Percentiles rank a stretch among this genome's conserved stretches.
These are phyloP conservation scores for Acronicta psi DNA, from an alignment of 2,888 invertebrate genomes.

Conservation along the genomic window DNA sequence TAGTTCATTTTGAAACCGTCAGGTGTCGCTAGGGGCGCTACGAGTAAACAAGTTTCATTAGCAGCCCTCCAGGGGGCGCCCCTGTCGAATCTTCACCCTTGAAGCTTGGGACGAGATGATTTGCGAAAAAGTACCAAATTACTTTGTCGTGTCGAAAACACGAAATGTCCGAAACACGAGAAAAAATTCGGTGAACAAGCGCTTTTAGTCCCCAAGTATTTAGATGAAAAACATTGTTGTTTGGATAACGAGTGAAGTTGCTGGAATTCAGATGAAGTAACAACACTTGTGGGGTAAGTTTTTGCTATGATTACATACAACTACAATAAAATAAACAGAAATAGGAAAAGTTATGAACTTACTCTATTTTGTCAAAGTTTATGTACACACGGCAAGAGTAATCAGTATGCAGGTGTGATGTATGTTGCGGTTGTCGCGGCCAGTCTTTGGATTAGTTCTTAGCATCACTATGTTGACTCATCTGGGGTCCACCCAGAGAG, in stretches of 20 bases:
- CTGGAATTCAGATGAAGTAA: constrained; percentile 40
- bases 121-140: constrained; percentile 60
- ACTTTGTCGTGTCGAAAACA: constrained; percentile 56
- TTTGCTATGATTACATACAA: constrained; percentile 13
- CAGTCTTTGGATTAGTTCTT: too few species aligned
- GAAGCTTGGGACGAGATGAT: constrained; percentile 47
- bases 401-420: not conserved
- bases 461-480: too few species aligned
- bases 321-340: constrained; percentile 14
- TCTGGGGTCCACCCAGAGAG: too few species aligned
- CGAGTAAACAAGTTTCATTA: constrained; percentile 60
- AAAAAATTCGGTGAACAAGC: constrained; percentile 48
- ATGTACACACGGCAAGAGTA: not conserved
- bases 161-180: constrained; percentile 49
- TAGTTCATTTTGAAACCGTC: constrained; percentile 59
- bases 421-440: too few species aligned
- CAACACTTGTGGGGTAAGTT: constrained; percentile 35
- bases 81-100: constrained; percentile 48
- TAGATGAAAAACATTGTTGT: constrained; percentile 48
- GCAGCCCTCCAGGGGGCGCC: constrained; percentile 43
- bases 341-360: constrained; percentile 9
- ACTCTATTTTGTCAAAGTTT: constrained; percentile 1
- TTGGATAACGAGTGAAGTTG: constrained; percentile 47
- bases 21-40: constrained; percentile 52
- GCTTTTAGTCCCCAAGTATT: constrained; percentile 46